Evolutionary conservation across 2,797 vertebrate species (phyloP).

Genomic region (Agapornis canus): DNA sequence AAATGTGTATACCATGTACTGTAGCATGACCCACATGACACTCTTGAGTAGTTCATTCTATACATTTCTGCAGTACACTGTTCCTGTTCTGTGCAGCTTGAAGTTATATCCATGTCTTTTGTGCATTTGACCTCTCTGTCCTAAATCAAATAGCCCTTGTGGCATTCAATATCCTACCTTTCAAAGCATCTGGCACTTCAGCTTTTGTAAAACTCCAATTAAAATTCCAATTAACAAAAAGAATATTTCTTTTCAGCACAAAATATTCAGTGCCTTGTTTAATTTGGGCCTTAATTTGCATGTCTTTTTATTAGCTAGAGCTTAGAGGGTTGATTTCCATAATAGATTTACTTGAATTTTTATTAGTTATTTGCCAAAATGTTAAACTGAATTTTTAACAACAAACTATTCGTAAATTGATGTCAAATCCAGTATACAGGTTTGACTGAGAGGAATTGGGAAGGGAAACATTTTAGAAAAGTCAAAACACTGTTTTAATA

Average conservation of each 20-base stretch:
- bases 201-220: not conserved
- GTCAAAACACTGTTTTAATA: not conserved
- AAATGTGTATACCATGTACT: not conserved
- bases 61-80: not conserved
- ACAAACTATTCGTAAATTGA: not conserved
- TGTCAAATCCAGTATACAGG: not conserved
- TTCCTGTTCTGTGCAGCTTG: not conserved
- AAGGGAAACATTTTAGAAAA: not conserved
- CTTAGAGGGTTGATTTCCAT: not conserved
- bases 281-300: not conserved
- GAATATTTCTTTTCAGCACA: not conserved
- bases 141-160: not conserved
- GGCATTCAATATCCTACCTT: not conserved
- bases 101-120: not conserved
- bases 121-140: not conserved
- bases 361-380: not conserved
- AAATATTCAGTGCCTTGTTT: not conserved
- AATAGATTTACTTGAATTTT: not conserved
- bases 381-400: not conserved
- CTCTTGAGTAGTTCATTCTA: conserved; percentile 16
- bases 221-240: not conserved
- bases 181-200: not conserved
- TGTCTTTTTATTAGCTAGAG: not conserved
- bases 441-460: not conserved
- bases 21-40: not conserved